Evolutionary conservation across 2,888 invertebrate species (phyloP).

Genomic region (Macrophya annulata): DNA sequence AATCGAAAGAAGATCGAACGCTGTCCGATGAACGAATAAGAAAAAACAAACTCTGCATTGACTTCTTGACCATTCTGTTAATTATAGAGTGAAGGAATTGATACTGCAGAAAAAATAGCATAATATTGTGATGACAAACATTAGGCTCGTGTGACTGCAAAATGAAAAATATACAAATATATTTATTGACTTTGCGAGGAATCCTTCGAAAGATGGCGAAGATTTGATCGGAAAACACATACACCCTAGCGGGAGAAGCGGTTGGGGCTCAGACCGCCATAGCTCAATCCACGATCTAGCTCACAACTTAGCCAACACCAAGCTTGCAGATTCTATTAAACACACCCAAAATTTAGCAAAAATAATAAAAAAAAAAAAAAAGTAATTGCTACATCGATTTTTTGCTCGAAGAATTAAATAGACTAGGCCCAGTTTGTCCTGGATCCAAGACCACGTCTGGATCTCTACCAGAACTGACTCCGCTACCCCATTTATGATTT

Average conservation of each 20-base stretch:
- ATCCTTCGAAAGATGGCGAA: not conserved
- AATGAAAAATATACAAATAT: not conserved
- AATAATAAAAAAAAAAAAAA: not conserved
- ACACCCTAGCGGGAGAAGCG: not conserved
- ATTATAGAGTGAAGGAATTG: not conserved
- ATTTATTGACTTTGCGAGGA: not conserved
- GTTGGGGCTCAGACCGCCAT: not conserved
- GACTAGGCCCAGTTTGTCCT: not conserved
- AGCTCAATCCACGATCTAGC: not conserved
- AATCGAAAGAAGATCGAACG: slow-evolving; percentile 8
- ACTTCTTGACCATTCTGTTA: not conserved
- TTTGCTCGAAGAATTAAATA: not conserved
- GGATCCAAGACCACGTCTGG: not conserved
- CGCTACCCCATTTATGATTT: not conserved
- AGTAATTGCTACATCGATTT: not conserved
- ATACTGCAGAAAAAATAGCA: not conserved
- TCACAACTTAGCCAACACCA: not conserved
- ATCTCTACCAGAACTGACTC: not conserved
- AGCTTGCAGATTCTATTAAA: too few species aligned
- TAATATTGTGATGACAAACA: not conserved
- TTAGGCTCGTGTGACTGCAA: not conserved
- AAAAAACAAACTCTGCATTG: not conserved
- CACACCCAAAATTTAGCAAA: not conserved
- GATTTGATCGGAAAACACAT: not conserved
- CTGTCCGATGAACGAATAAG: not conserved